Conservation (phyloP, 2,888 invertebrate genomes). For the Athetis lepigone region DNA sequence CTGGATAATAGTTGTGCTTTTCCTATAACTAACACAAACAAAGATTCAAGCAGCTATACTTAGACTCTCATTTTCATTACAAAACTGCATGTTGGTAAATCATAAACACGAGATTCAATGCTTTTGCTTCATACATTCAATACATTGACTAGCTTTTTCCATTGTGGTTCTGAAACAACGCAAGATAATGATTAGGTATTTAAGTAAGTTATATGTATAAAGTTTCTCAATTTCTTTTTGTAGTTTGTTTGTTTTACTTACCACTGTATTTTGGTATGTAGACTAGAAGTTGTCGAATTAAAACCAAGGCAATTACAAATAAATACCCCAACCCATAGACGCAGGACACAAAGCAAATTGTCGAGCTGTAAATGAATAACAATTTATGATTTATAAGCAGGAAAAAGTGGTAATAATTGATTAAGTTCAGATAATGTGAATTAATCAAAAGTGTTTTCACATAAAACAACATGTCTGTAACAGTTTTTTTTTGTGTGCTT, state of each 20-base stretch:
- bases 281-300: constrained; percentile 84
- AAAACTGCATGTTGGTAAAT: constrained; percentile 17
- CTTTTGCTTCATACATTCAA: constrained; percentile 67
- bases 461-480: too few relatives aligned
- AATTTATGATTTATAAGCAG: background rate
- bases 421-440: too few relatives aligned
- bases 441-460: too few relatives aligned
- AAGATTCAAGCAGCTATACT: background rate
- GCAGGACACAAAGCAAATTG: constrained; percentile 90
- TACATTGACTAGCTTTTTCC: constrained; percentile 77
- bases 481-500: too few relatives aligned
- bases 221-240: background rate
- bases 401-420: background rate
- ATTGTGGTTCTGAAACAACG: constrained; percentile 77
- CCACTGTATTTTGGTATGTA: constrained; percentile 86
- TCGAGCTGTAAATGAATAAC: constrained; percentile 82
- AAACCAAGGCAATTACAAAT: constrained; percentile 83
- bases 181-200: background rate
- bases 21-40: background rate
- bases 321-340: constrained; percentile 86
- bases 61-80: constrained; percentile 18
- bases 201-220: background rate
- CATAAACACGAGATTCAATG: constrained; percentile 11
- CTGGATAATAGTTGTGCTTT: constrained; percentile 3
- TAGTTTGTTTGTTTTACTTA: constrained; percentile 64